phyloP scores from a whole-genome alignment of 2,888 invertebrate species.

The Chesias legatella region DNA sequence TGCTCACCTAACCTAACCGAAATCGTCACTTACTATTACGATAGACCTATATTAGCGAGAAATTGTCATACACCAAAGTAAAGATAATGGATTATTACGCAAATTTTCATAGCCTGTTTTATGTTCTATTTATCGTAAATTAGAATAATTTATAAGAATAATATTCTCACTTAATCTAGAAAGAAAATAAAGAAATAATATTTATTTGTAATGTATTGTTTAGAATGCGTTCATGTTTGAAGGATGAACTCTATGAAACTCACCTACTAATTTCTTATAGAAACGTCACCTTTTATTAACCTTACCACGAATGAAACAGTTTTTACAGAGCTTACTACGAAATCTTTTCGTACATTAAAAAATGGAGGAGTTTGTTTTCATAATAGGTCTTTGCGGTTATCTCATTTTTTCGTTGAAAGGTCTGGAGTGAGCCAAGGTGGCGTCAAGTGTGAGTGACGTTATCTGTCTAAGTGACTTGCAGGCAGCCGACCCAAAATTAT shows the following conservation, averaged over 20 bases:
- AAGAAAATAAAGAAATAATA: too few relatives aligned
- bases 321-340: constrained; percentile 19
- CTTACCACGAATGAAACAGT: constrained; percentile 4
- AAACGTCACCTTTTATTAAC: not conserved
- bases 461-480: constrained; percentile 52
- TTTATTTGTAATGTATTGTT: too few relatives aligned
- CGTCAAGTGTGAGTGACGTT: constrained; percentile 66
- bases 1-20: not conserved
- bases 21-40: not conserved
- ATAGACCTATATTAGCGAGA: too few relatives aligned
- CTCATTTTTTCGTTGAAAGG: constrained; percentile 38
- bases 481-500: constrained; percentile 48
- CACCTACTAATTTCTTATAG: too few relatives aligned
- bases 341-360: constrained; percentile 17
- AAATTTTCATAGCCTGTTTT: too few relatives aligned
- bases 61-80: too few relatives aligned
- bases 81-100: too few relatives aligned
- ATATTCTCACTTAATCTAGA: too few relatives aligned
- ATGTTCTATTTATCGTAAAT: too few relatives aligned
- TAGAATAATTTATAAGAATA: too few relatives aligned
- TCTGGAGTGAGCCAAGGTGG: constrained; percentile 48
- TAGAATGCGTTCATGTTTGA: too few relatives aligned
- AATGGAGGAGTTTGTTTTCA: constrained; percentile 33
- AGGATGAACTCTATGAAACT: too few relatives aligned
- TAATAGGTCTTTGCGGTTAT: constrained; percentile 46